Conservation (phyloP, 2,888 invertebrate genomes). For the Odontocolon sp. region DNA sequence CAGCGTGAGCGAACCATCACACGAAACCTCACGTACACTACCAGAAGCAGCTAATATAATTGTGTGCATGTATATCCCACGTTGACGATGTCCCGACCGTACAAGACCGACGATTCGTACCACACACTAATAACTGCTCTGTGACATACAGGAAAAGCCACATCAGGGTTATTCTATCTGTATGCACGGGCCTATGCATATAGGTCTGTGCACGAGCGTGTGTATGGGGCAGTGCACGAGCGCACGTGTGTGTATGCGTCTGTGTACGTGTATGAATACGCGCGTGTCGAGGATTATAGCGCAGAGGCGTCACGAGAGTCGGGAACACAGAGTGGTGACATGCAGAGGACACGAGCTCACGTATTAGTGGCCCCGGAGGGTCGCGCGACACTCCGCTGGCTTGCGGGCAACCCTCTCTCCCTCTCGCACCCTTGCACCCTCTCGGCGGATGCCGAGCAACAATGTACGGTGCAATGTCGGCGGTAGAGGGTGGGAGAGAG, state of each 20-base stretch:
- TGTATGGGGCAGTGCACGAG: no score
- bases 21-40: background rate
- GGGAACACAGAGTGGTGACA: constrained; percentile 1
- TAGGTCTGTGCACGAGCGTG: no score
- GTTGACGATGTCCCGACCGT: background rate
- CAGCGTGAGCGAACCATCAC: constrained; percentile 38
- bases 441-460: constrained; percentile 42
- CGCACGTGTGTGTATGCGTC: no score
- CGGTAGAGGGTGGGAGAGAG: constrained; percentile 38
- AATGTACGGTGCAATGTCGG: constrained; percentile 46
- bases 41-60: background rate
- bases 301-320: constrained; percentile 7
- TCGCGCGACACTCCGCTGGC: constrained; percentile 50
- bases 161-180: background rate
- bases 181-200: no score
- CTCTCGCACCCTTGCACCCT: constrained; percentile 61
- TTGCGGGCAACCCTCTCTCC: constrained; percentile 38
- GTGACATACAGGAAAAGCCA: no score
- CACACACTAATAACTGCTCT: no score
- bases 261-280: no score
- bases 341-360: background rate
- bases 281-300: no score
- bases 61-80: background rate
- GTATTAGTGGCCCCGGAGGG: background rate
- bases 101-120: constrained; percentile 8